These are phyloP conservation scores for Cygnus olor DNA, from an alignment of 2,797 vertebrate species.

Conservation along the genomic window DNA sequence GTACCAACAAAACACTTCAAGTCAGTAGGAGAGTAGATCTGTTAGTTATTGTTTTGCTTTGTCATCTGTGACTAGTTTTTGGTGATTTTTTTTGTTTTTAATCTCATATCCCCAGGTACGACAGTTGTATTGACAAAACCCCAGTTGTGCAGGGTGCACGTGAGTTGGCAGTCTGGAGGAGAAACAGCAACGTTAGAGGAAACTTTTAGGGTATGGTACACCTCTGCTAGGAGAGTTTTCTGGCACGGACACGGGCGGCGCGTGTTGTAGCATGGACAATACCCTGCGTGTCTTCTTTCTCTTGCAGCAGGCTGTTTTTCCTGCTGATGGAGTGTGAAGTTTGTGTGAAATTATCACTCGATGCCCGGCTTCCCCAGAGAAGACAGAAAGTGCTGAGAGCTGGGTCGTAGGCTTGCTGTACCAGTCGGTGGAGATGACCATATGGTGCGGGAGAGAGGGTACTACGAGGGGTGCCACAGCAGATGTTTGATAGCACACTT, in stretches of 20 bases:
- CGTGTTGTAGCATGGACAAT: not conserved
- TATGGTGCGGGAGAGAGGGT: not conserved
- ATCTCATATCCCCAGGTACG: not conserved
- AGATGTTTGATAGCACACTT: not conserved
- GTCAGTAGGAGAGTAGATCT: not conserved
- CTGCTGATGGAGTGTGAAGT: not conserved
- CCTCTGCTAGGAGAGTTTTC: not conserved
- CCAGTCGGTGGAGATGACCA: not conserved
- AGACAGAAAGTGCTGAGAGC: not conserved
- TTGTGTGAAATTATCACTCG: not conserved
- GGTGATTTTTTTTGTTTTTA: not conserved
- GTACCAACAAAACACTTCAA: not conserved
- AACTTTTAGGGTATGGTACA: rapidly evolving
- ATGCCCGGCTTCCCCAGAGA: not conserved
- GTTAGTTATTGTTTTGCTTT: not conserved
- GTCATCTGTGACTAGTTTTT: not conserved
- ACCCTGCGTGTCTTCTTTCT: not conserved
- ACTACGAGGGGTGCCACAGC: not conserved
- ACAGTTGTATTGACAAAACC: not conserved
- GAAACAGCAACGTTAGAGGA: not conserved
- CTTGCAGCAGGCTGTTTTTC: not conserved
- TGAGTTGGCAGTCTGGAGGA: not conserved
- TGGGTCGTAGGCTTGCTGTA: not conserved
- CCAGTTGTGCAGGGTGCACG: not conserved
- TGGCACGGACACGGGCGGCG: not conserved